phyloP scores from a whole-genome alignment of 2,888 invertebrate species.

The Choreutis nemorana region DNA sequence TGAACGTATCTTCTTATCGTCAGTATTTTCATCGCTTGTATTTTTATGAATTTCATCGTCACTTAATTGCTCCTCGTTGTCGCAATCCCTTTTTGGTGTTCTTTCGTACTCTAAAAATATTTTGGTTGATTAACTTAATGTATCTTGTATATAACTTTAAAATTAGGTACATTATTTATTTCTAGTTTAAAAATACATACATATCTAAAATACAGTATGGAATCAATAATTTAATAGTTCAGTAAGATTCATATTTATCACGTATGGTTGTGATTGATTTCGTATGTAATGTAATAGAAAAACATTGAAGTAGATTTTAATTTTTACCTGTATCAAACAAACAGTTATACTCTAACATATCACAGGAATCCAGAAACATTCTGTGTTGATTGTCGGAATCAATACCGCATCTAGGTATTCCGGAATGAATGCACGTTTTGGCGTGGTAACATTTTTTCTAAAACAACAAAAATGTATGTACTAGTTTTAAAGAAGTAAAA shows the following conservation, averaged over 20 bases:
- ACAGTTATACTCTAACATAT: conserved; percentile 46
- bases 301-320: neutral
- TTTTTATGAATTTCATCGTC: too few relatives aligned
- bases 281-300: neutral
- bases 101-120: conserved; percentile 22
- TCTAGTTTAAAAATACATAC: neutral
- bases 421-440: conserved; percentile 38
- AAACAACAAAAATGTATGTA: conserved; percentile 15
- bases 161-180: too few relatives aligned
- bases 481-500: neutral
- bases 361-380: conserved; percentile 40
- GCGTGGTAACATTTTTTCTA: conserved; percentile 40
- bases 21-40: too few relatives aligned
- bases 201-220: neutral
- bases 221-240: neutral
- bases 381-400: conserved; percentile 18
- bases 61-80: too few relatives aligned
- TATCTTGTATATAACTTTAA: too few relatives aligned
- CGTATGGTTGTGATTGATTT: neutral
- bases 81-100: too few relatives aligned
- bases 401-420: conserved; percentile 29
- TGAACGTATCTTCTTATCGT: too few relatives aligned
- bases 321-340: conserved; percentile 27
- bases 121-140: conserved; percentile 4
- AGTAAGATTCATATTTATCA: neutral